Percentiles rank a stretch among this genome's conserved stretches.
phyloP scores from a whole-genome alignment of 2,113 vertebrate genomes.

The Cathartes aura region DNA sequence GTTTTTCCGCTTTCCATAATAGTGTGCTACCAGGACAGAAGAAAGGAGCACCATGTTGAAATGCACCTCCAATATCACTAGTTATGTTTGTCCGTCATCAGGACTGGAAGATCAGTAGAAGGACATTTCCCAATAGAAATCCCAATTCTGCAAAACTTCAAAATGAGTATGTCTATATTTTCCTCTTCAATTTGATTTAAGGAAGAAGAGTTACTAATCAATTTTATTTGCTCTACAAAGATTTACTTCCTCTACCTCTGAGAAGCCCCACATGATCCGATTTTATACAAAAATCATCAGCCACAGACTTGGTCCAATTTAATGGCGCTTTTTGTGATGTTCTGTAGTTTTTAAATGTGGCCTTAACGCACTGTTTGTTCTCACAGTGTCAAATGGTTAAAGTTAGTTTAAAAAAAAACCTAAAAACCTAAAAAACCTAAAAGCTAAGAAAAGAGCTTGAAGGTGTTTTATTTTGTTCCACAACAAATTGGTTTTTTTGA shows the following conservation, averaged over 20 bases:
- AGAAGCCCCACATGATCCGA: background rate
- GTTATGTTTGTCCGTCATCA: background rate
- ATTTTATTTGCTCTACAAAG: background rate
- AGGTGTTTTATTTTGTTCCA: background rate
- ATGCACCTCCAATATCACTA: background rate
- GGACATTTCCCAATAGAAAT: background rate
- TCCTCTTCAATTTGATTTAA: background rate
- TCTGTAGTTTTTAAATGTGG: background rate
- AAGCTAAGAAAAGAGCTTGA: background rate
- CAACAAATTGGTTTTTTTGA: background rate
- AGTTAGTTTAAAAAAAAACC: background rate
- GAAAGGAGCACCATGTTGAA: constrained; percentile 1
- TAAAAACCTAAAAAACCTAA: background rate
- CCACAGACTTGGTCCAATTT: background rate
- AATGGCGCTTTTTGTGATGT: background rate
- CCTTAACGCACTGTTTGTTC: background rate
- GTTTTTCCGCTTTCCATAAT: constrained; percentile 94
- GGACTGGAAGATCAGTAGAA: background rate
- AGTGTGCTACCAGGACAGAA: constrained; percentile 84
- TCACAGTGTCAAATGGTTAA: background rate
- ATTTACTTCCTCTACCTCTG: background rate
- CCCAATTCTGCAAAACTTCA: background rate
- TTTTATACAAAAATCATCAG: background rate
- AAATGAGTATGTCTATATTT: background rate
- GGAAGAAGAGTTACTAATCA: background rate